Percentiles rank a stretch among this genome's conserved stretches.
Evolutionary conservation across 2,888 invertebrate species (phyloP).

Genomic region (Philereme vetulata): DNA sequence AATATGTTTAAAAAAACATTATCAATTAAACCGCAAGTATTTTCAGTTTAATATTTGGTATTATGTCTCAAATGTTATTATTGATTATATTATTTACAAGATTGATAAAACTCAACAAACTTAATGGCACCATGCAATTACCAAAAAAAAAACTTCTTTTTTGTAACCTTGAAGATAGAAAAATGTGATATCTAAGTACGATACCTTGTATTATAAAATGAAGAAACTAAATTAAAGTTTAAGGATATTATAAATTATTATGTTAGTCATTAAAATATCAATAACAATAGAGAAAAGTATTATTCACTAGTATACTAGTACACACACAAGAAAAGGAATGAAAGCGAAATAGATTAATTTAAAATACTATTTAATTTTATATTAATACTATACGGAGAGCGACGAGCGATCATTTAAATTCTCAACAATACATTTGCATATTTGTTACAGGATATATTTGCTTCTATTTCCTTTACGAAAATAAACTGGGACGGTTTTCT

Average conservation of each 20-base stretch:
- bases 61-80: not conserved
- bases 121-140: constrained; percentile 14
- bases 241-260: not conserved
- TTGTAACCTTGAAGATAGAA: constrained; percentile 3
- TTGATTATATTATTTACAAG: constrained; percentile 13
- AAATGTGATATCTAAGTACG: constrained; percentile 5
- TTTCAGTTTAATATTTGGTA: too few relatives aligned
- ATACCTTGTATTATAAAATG: constrained; percentile 4
- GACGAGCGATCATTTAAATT: constrained; percentile 37
- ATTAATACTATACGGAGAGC: constrained; percentile 27
- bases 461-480: constrained; percentile 9
- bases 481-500: constrained; percentile 25
- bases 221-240: not conserved
- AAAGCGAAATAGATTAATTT: constrained; percentile 33
- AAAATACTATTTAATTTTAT: constrained; percentile 20
- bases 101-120: constrained; percentile 3
- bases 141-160: constrained; percentile 3
- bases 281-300: constrained; percentile 7
- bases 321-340: constrained; percentile 37
- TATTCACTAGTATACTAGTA: constrained; percentile 21
- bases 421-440: constrained; percentile 15
- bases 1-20: too few relatives aligned
- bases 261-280: not conserved
- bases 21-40: too few relatives aligned
- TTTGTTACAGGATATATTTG: constrained; percentile 9